phyloP scores from a whole-genome alignment of 2,888 invertebrate species.

The Megaustenia siamemsis region DNA sequence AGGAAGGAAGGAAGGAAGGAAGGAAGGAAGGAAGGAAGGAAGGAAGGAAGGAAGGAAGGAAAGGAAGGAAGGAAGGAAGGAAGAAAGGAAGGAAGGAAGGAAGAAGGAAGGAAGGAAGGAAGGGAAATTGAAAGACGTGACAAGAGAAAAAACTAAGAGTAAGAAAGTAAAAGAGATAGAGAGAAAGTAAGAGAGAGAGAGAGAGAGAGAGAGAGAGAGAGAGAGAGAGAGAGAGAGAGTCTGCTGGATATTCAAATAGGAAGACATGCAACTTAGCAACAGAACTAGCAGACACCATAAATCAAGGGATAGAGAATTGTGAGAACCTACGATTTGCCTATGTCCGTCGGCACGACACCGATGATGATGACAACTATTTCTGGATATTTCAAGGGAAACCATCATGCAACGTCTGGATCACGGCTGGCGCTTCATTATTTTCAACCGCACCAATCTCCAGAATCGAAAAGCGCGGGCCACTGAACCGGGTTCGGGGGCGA shows the following conservation, averaged over 20 bases:
- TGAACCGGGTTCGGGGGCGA: slow-evolving; percentile 19
- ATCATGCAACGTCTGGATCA: background rate
- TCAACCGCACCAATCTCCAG: slow-evolving; percentile 28
- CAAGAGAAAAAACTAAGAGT: background rate
- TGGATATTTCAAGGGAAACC: no score
- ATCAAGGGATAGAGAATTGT: no score
- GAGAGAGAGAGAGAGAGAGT: background rate
- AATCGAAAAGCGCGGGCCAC: slow-evolving; percentile 5
- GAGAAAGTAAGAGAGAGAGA: background rate
- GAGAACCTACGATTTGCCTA: no score
- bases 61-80: background rate
- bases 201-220: slow-evolving; percentile 18
- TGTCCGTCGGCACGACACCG: no score
- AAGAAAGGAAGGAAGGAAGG: background rate
- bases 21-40: no score
- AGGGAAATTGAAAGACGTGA: no score
- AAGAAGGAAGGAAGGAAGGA: background rate
- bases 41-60: no score
- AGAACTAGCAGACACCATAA: no score
- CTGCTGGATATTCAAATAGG: background rate
- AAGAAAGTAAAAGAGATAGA: slow-evolving; percentile 20
- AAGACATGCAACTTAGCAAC: background rate
- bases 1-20: no score
- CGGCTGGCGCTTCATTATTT: slow-evolving; percentile 41
- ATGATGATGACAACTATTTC: no score